Evolutionary conservation across 2,888 invertebrate species (phyloP).

Genomic region (Meloe dianella): DNA sequence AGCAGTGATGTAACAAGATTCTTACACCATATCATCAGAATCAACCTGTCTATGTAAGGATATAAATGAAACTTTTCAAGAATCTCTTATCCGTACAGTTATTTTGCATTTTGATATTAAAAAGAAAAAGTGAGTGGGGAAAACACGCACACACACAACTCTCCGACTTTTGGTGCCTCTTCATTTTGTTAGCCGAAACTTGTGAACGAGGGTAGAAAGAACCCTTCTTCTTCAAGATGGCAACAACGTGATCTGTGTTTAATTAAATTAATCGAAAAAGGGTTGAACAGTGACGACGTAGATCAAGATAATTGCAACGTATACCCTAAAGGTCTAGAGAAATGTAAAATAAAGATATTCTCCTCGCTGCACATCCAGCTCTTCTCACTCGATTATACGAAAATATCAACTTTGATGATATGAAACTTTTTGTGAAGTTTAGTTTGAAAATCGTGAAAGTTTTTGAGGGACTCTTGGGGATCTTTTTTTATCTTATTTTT

Average conservation of each 20-base stretch:
- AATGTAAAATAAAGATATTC: not conserved
- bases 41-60: not conserved
- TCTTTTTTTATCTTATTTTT: not conserved
- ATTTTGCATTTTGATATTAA: slow-evolving; percentile 2
- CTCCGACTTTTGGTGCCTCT: no score
- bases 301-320: not conserved
- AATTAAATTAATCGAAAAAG: slow-evolving; percentile 9
- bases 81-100: not conserved
- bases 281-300: slow-evolving; percentile 1
- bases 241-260: slow-evolving; percentile 7
- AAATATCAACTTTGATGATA: slow-evolving; percentile 5
- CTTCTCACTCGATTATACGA: not conserved
- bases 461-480: not conserved
- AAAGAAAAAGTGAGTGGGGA: not conserved
- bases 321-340: not conserved
- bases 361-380: no score
- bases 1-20: not conserved
- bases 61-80: not conserved
- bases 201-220: not conserved
- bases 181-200: not conserved
- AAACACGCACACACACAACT: no score
- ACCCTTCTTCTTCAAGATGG: not conserved
- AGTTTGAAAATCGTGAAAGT: not conserved
- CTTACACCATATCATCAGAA: not conserved
- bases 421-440: not conserved